These are phyloP conservation scores for Callinectes sapidus DNA, from an alignment of 2,888 invertebrate species.

Conservation along the genomic window DNA sequence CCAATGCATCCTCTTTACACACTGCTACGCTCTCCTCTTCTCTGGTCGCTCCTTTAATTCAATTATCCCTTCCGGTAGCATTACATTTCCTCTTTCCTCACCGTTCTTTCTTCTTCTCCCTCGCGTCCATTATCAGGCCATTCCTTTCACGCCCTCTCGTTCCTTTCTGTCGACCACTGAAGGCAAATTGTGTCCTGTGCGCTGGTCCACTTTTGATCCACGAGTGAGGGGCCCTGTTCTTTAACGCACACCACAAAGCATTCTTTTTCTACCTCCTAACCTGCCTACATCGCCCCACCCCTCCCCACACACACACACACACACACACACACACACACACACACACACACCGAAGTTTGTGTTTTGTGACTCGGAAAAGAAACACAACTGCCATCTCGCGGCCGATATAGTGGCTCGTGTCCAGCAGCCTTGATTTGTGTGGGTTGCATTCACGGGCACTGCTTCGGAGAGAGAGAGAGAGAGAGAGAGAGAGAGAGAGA, in stretches of 20 bases:
- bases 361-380: slow-evolving; percentile 31
- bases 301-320: slow-evolving; percentile 10
- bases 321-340: not conserved
- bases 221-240: not conserved
- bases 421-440: not conserved
- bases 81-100: not conserved
- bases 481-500: not conserved
- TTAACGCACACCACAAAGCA: not conserved
- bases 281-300: not conserved
- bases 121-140: not conserved
- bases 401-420: slow-evolving; percentile 1
- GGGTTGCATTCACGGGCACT: not conserved
- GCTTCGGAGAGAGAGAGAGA: not conserved
- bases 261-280: not conserved
- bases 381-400: not conserved
- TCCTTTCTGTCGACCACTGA: slow-evolving; percentile 8
- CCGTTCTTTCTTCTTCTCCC: not conserved
- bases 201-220: not conserved
- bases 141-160: slow-evolving; percentile 3
- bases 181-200: not conserved
- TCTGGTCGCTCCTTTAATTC: not conserved
- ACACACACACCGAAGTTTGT: not conserved
- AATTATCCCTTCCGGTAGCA: not conserved
- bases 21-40: not conserved
- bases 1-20: not conserved